Conservation (phyloP, 2,888 invertebrate species). For the Parasteatoda lunata region DNA sequence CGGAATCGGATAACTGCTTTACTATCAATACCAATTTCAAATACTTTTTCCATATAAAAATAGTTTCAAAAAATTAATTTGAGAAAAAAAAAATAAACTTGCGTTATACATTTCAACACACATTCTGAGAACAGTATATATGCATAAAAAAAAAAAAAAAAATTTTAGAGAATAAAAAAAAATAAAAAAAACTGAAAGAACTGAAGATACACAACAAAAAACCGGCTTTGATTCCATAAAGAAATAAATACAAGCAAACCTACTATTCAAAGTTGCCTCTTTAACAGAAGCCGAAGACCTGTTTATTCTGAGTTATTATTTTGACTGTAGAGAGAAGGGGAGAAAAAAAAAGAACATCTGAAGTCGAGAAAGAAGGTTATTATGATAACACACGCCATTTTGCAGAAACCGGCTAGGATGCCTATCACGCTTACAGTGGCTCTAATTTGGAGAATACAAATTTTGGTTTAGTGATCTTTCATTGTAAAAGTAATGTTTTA, state of each 20-base stretch:
- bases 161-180: neutral
- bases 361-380: slow-evolving; percentile 4
- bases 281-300: slow-evolving; percentile 53
- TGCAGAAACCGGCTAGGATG: slow-evolving; percentile 28
- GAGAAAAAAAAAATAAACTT: too few species aligned
- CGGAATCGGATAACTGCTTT: too few species aligned
- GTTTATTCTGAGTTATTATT: slow-evolving; percentile 53
- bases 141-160: neutral
- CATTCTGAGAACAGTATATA: neutral
- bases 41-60: too few species aligned
- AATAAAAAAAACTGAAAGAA: neutral
- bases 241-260: slow-evolving; percentile 37
- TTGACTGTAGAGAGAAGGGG: neutral
- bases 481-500: too few species aligned
- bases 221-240: slow-evolving; percentile 46
- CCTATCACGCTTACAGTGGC: slow-evolving; percentile 7
- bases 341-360: slow-evolving; percentile 14
- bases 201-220: slow-evolving; percentile 18
- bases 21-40: too few species aligned
- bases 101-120: neutral
- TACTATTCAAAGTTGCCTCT: slow-evolving; percentile 45
- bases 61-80: too few species aligned
- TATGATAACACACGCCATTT: slow-evolving; percentile 33
- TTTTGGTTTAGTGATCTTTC: too few species aligned
- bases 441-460: neutral